phyloP scores from a whole-genome alignment of 2,797 vertebrate genomes.

The Carduelis carduelis region DNA sequence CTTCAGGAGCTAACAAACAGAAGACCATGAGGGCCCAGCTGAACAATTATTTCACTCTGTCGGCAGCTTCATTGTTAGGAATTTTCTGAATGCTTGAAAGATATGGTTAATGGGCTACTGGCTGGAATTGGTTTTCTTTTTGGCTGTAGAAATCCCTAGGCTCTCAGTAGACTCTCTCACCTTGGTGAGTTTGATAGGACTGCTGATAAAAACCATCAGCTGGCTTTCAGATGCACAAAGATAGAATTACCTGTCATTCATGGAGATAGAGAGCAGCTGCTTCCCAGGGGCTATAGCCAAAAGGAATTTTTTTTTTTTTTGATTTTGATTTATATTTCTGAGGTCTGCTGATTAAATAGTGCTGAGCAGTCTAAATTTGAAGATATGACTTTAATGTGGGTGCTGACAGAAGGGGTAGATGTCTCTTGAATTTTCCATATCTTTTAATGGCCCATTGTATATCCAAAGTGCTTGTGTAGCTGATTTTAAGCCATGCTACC shows the following conservation, averaged over 20 bases:
- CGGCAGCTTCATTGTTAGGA: neutral
- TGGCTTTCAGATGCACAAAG: neutral
- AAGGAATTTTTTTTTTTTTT: neutral
- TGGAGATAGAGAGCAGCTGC: neutral
- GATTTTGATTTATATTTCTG: too few species aligned
- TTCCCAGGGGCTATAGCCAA: neutral
- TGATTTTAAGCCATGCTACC: neutral
- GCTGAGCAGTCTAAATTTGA: neutral
- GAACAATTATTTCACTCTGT: neutral
- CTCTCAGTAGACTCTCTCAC: neutral
- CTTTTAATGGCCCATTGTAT: neutral
- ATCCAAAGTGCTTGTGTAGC: neutral
- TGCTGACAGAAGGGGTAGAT: neutral
- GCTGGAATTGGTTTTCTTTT: neutral
- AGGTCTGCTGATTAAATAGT: neutral
- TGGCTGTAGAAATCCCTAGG: neutral
- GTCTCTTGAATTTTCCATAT: neutral
- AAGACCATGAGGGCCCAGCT: neutral
- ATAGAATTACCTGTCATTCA: neutral
- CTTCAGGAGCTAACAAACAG: neutral
- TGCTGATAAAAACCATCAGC: neutral
- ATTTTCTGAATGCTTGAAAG: neutral
- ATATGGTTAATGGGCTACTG: neutral
- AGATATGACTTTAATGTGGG: neutral
- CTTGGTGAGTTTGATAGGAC: neutral